Evolutionary conservation across 23 tunicate genomes (phyloP).

Genomic region (Aplidium turbinatum): DNA sequence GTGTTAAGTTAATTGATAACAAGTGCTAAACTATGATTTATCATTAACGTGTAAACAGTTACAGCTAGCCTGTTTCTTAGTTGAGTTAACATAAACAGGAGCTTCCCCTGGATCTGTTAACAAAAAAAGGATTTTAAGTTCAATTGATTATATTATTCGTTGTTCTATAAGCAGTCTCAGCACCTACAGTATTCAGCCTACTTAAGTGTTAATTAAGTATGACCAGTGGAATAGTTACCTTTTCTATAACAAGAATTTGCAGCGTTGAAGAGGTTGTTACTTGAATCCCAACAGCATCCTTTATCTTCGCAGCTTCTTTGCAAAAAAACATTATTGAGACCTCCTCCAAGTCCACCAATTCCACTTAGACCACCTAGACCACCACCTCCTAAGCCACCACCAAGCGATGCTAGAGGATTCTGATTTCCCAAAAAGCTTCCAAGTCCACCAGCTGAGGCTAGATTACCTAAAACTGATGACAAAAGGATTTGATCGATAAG

Average conservation of each 20-base stretch:
- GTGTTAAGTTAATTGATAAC: no score
- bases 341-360: constrained; percentile 28
- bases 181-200: not conserved
- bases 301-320: constrained; percentile 42
- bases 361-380: constrained; percentile 36
- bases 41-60: no score
- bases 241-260: constrained; percentile 39
- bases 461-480: not conserved
- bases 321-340: constrained; percentile 20
- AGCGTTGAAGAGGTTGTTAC: constrained; percentile 16
- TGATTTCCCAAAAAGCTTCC: constrained; percentile 1
- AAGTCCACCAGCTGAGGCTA: constrained; percentile 5
- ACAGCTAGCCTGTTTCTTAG: no score
- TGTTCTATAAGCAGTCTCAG: not conserved
- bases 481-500: no score
- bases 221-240: constrained; percentile 60
- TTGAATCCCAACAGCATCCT: constrained; percentile 81
- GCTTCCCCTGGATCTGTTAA: no score
- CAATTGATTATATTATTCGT: not conserved
- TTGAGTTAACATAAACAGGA: no score
- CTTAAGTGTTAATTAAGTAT: no score
- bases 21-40: no score
- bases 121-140: not conserved
- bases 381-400: constrained; percentile 39
- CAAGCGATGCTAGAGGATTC: constrained; percentile 17